phyloP scores from a whole-genome alignment of 2,113 vertebrate genomes.

The Urocynchramus pylzowi region DNA sequence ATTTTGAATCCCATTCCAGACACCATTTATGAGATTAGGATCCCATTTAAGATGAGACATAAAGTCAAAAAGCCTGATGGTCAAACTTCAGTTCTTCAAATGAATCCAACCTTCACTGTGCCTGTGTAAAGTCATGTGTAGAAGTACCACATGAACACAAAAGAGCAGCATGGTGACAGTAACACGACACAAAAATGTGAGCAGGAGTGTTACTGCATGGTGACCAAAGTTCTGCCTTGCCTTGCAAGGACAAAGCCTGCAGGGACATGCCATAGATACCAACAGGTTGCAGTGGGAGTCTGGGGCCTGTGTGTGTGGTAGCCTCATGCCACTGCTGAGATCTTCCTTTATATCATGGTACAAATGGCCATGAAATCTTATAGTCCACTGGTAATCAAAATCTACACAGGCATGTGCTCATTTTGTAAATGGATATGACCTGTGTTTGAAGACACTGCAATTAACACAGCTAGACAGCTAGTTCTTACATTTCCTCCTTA shows the following conservation, averaged over 20 bases:
- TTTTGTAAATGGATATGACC: neutral
- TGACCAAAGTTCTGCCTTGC: neutral
- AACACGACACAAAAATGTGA: neutral
- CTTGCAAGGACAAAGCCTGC: rapidly evolving
- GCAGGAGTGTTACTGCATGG: neutral
- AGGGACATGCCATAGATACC: neutral
- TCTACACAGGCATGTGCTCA: neutral
- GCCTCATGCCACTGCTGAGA: neutral
- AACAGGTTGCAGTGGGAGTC: neutral
- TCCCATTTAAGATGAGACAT: neutral
- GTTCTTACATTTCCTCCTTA: neutral
- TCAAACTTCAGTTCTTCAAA: neutral
- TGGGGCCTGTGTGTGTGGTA: neutral
- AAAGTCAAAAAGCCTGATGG: neutral
- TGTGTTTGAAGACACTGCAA: neutral
- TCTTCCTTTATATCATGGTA: neutral
- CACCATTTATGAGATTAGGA: neutral
- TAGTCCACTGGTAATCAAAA: neutral
- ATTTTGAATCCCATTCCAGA: neutral
- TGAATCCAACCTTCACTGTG: neutral
- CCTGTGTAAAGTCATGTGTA: neutral
- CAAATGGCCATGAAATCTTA: neutral
- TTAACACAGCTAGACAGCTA: neutral
- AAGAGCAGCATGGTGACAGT: neutral
- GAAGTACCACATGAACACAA: rapidly evolving